phyloP scores from a whole-genome alignment of 2,888 invertebrate species.

The Bellardia pandia region DNA sequence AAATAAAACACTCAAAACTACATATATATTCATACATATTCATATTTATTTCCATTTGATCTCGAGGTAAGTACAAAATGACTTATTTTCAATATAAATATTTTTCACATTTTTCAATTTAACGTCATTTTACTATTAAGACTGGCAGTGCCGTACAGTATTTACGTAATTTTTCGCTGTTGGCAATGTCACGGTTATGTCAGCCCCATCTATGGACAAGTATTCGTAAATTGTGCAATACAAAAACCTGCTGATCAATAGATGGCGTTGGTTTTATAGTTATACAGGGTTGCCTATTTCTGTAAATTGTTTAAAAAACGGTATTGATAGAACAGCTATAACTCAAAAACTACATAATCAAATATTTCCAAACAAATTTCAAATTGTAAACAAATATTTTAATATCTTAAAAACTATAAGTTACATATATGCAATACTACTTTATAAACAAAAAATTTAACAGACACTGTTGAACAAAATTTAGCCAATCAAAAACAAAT shows the following conservation, averaged over 20 bases:
- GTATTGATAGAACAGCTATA: neutral
- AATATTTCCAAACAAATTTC: neutral
- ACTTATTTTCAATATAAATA: neutral
- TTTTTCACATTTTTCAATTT: neutral
- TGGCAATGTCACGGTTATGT: neutral
- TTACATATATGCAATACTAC: no score
- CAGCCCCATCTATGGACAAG: neutral
- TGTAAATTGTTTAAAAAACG: neutral
- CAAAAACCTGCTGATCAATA: neutral
- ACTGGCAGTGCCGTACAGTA: neutral
- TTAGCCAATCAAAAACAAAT: no score
- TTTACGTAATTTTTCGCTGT: neutral
- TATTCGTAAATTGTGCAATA: neutral
- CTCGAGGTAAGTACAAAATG: neutral
- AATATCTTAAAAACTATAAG: no score
- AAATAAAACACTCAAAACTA: conserved; percentile 64
- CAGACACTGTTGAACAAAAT: no score
- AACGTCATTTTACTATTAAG: neutral
- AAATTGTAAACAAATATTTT: neutral
- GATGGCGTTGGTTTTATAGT: neutral
- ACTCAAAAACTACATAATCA: neutral
- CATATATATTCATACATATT: neutral
- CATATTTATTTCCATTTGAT: neutral
- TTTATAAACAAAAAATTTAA: no score
- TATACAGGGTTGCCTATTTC: neutral